Base-by-base conservation (phyloP, 2,888 invertebrate species). In the Xanthia togata region DNA sequence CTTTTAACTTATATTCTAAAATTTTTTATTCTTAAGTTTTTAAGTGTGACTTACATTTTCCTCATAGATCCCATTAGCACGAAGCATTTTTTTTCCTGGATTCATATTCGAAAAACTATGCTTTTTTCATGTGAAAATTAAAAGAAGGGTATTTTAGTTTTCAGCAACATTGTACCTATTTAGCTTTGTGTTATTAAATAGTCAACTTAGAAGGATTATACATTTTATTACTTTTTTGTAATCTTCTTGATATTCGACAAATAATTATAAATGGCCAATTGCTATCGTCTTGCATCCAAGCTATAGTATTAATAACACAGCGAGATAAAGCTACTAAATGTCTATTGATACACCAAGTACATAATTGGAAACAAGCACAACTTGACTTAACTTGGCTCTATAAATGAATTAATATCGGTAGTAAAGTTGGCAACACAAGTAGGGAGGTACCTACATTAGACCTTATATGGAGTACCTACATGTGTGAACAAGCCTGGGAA, bases 401-500 rank as follows among this genome's bases (percentile, higher is more conserved):
- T 31, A 57, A 44, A 23, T 26, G 38, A 78, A 78, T 67, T 60
- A 70, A 73, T 67, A 53, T 73, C 50, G 35, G 31, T 57, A 65
- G n/a, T 71, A 31, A 74, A 79, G n/a, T 47, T 31, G 31, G 35
- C n/a, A 38, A 26, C 57, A 23, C 20, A 59, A 55, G 44, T 59
- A 75, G 20, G 44, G 53, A 75, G 20, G 55, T 74, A 76, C 5
- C 14, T 50, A 50, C 26, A 35, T 75, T 69, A 78, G 78, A 77
- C 60, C 63, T 74, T 74, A 76, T 85, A 79, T 12, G 63, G 70
- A 70, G 31, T 79, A 70, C 70, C 53, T 79, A 82, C 79, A 73
- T 82, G 75, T 92, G 91, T 90, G 90, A 92, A 92, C 90, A 90
- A 88, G 91, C 91, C 91, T 95, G 95, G 92, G 95, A 95, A 95